Evolutionary conservation across 2,797 vertebrate species (phyloP), one percentile per base, ranked within the genome.

Genomic region (Anas georgica): DNA sequence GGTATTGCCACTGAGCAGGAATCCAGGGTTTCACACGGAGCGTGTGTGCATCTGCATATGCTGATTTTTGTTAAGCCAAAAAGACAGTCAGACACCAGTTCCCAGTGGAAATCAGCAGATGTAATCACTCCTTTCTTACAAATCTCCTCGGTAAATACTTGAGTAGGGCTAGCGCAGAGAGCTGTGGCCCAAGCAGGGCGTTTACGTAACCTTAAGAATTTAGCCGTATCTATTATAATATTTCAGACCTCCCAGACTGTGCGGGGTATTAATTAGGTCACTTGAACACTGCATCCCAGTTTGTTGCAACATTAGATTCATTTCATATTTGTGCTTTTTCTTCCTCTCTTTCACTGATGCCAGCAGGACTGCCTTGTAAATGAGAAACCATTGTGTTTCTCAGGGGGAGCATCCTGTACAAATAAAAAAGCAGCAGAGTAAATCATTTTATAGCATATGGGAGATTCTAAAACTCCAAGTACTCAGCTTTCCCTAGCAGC

Each of bases 371-470:
- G 84, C 66, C 77, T 93, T 96, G 77, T 95, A 95, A 96, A 96
- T 94, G 90, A 94, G 83, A 91, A 90, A 73, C 80, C 54, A 70
- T 95, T 97, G 80, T 94, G 67, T 95, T 95, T 94, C 90, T 90
- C 85, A 88, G 85, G 94, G 86, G 88, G 88, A 93, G 95, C 89
- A 83, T 93, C 88, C 89, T 95, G 88, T 93, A 90, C 82, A 91
- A 95, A 96, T 94, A 81, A 94, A 93, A 96, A 95, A 94, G 81
- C 77, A 93, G 69, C 84, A 86, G 93, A 93, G 88, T 93, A 96
- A 96, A 93, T 96, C 31, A 94, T 91, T 96, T 97, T 90, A 89
- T 67, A 95, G 67, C 82, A 39, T 88, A 93, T 94, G 83, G 77
- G 90, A 62, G 94, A 67, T 73, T 91, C 85, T 94, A 85, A 96